These are phyloP conservation scores for Carassius carassius DNA, from an alignment of 2,113 vertebrate species.

Conservation along the genomic window DNA sequence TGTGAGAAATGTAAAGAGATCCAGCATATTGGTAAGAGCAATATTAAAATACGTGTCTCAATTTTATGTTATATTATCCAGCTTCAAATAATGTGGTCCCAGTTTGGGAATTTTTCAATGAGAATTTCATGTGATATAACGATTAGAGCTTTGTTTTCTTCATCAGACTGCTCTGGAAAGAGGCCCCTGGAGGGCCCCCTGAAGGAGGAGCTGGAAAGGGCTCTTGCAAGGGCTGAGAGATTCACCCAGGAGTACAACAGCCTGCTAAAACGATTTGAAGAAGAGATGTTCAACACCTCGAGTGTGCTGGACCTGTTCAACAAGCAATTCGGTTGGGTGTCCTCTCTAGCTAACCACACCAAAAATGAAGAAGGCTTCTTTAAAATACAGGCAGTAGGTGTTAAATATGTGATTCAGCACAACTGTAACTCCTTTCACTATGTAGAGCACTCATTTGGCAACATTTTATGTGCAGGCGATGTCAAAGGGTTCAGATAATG, in stretches of 20 bases:
- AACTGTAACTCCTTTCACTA: not conserved
- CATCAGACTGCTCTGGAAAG: conserved; percentile 80
- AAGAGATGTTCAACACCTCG: conserved; percentile 84
- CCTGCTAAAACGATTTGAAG: conserved; percentile 78
- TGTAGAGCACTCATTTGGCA: not conserved
- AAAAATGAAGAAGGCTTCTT: conserved; percentile 68
- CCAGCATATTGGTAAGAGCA: conserved; percentile 79
- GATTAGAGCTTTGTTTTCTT: not conserved
- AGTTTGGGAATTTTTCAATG: not conserved
- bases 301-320: conserved; percentile 80
- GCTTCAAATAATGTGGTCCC: not conserved
- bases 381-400: conserved; percentile 79
- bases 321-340: conserved; percentile 88
- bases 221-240: conserved; percentile 79
- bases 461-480: conserved; percentile 71
- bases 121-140: not conserved
- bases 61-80: not conserved
- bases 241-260: conserved; percentile 77
- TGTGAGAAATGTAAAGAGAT: conserved; percentile 89
- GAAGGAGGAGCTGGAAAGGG: conserved; percentile 80
- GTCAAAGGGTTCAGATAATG: conserved; percentile 58
- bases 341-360: conserved; percentile 81
- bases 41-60: not conserved
- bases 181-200: conserved; percentile 73
- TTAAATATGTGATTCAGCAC: not conserved